A percentile compares a stretch with the other conserved stretches of the same genome.
Conservation (phyloP, 2,888 invertebrate species). For the Heliothis peltigera region DNA sequence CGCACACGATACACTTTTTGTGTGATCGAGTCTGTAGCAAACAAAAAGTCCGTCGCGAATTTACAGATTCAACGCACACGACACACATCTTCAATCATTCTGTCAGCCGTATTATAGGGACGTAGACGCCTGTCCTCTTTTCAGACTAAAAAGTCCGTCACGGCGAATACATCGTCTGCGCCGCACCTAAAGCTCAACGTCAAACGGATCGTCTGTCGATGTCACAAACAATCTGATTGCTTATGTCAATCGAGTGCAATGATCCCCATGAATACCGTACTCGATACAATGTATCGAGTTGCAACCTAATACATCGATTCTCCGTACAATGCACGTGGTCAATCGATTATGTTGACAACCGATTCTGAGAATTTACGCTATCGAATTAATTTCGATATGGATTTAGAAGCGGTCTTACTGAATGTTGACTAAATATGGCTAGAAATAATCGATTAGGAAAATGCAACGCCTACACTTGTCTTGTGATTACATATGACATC, state of each 20-base stretch:
- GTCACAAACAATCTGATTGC: conserved; percentile 32
- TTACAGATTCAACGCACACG: too few relatives aligned
- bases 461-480: conserved; percentile 14
- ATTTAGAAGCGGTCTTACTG: conserved; percentile 15
- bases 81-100: too few relatives aligned
- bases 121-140: too few relatives aligned
- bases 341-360: conserved; percentile 33
- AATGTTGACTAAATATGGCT: conserved; percentile 15
- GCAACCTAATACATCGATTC: conserved; percentile 62
- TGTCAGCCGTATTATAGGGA: too few relatives aligned
- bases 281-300: conserved; percentile 50
- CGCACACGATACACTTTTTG: too few relatives aligned
- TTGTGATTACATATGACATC: conserved; percentile 24
- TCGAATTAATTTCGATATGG: conserved; percentile 27
- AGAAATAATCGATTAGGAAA: conserved; percentile 14
- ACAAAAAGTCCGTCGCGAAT: too few relatives aligned
- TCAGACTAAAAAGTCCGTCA: too few relatives aligned
- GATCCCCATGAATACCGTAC: conserved; percentile 53
- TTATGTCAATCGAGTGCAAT: conserved; percentile 57
- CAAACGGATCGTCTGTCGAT: conserved; percentile 26
- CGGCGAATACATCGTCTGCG: too few relatives aligned
- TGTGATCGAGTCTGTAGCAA: too few relatives aligned
- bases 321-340: conserved; percentile 54
- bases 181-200: conserved; percentile 14
- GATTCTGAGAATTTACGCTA: conserved; percentile 65